Evolutionary conservation across 1,140 invertebrate species (phyloP).

Genomic region (Drosophila baimaii): DNA sequence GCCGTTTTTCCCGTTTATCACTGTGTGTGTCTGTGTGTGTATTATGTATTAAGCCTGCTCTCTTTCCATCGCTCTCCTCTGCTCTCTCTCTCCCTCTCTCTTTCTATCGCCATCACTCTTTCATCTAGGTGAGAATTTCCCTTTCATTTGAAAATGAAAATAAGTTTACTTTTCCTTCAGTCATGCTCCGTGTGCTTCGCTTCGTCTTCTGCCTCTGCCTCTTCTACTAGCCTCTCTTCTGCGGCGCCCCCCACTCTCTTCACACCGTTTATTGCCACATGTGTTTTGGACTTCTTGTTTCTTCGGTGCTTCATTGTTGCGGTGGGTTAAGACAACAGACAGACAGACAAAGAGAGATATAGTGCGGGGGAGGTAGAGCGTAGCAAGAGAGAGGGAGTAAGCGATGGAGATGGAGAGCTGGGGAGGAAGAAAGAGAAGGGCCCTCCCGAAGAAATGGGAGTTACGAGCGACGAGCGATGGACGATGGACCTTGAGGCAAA

Average conservation of each 20-base stretch:
- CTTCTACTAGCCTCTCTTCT: slow-evolving; percentile 8
- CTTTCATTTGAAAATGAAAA: slow-evolving; percentile 84
- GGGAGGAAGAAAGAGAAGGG: slow-evolving; percentile 15
- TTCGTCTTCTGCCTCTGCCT: slow-evolving; percentile 22
- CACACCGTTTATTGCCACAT: slow-evolving; percentile 22
- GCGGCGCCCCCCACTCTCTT: neutral
- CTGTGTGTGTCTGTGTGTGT: slow-evolving; percentile 20
- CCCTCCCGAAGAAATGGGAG: slow-evolving; percentile 4
- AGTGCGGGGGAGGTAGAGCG: slow-evolving; percentile 15
- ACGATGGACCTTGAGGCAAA: slow-evolving; percentile 22
- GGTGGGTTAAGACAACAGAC: slow-evolving; percentile 45
- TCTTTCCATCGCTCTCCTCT: slow-evolving; percentile 20
- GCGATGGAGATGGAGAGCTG: neutral
- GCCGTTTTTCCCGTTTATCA: slow-evolving; percentile 12
- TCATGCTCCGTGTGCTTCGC: slow-evolving; percentile 39
- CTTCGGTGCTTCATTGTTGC: slow-evolving; percentile 39
- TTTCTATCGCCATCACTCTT: slow-evolving; percentile 25
- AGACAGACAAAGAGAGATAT: slow-evolving; percentile 1
- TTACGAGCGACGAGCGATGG: neutral
- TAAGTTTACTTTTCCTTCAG: slow-evolving; percentile 80
- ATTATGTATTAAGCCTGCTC: slow-evolving; percentile 39
- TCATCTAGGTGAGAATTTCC: slow-evolving; percentile 83
- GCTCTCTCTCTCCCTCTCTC: slow-evolving; percentile 7
- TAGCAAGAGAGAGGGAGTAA: slow-evolving; percentile 2
- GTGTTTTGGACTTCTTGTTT: slow-evolving; percentile 38